Base-by-base conservation (phyloP, 2,113 vertebrate genomes). In the Pterocles orientalis region DNA sequence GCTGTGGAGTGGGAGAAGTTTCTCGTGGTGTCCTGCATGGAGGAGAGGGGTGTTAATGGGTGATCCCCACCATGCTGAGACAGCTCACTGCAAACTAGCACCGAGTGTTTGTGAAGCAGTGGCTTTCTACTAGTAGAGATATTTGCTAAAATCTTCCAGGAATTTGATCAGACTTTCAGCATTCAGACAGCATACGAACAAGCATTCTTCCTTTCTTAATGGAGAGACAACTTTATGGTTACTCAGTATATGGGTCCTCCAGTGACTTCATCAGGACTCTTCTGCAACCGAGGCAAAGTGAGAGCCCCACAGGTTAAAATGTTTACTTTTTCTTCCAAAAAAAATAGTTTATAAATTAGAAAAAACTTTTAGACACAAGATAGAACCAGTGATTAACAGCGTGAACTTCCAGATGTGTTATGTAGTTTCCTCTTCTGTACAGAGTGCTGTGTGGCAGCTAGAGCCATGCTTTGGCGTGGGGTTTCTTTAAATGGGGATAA, bases 381-480 rank as follows among this genome's bases (percentile, higher is more conserved):
- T 15, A 65, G 53, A 88, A 51, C 12, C 6, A 68, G 16, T 48
- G 45, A 19, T 12, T 6, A 64, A 10, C 31, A 80, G 31, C 11
- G 39, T 16, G 17, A 3, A 19, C 54, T 72, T 80, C 24, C 45
- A 82, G 23, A 62, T 87, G 28, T 66, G 8, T 43, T 3, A 2
- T 23, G 18, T 23, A 68, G 2, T 10, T 86, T 78, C 18, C 19
- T 58, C n/a, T 89, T 79, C 41, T 51, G 3, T 56, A 18, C 3
- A 3, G 16, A 58, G 9, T 8, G 8, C 9, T 48, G 51, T 16
- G 13, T 1, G 0, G n/a, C 41, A 69, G 36, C n/a, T 26, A 58
- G 11, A 70, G 53, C 33, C 39, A 24, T 13, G 4, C 4, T 60
- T 75, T 18, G 7, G 36, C 20, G 15, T 13, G 21, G 65, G 7